Evolutionary conservation across 1,140 invertebrate genomes (phyloP), one percentile per base, ranked within the genome.

Genomic region (Listronotus bonariensis): DNA sequence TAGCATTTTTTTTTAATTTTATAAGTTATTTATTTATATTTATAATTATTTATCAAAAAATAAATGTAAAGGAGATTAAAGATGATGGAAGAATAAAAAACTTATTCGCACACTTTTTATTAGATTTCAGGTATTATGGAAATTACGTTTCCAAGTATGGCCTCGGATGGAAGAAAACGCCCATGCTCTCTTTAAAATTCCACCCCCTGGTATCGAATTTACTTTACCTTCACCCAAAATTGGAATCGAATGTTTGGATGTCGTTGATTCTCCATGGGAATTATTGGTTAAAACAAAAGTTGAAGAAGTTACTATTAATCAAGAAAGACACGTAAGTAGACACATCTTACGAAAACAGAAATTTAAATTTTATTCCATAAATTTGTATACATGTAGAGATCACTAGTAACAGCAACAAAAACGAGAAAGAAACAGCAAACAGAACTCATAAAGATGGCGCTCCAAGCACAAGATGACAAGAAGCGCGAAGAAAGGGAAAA

Each of bases 221-320:
- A 99, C 97, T 0, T 80, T 99, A 14, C 97, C 97, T 0, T 99
- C 97, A 0, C 98, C 98, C 0, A 97, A 97, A 79, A 98, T 99
- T 70, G 97, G 97, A 6, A 93, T 95, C 18, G 94, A 97, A 78
- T 93, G 91, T 32, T 80, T 95, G 60, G 91, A 93, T 2, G 95
- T 99, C 1, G 93, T 98, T 0, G 97, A 99, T 83, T 96, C 98
- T 15, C 97, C 97, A 0, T 99, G 97, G 97, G 95, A 95, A 86
- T 95, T 98, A 0, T 90, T 96, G 76, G 92, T 95, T 12, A 98
- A 98, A 80, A 95, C 95, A 0, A 99, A 99, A 82, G 95, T 99
- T 26, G 96, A 99, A 83, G 97, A 99, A 83, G 95, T 99, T 59
- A 97, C 96, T 0, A 87, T 99, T n/a, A 98, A 96, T 81, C 96